These are phyloP conservation scores for Chlorocebus sabaeus DNA, from an alignment of 2,113 vertebrate genomes.

Conservation along the genomic window DNA sequence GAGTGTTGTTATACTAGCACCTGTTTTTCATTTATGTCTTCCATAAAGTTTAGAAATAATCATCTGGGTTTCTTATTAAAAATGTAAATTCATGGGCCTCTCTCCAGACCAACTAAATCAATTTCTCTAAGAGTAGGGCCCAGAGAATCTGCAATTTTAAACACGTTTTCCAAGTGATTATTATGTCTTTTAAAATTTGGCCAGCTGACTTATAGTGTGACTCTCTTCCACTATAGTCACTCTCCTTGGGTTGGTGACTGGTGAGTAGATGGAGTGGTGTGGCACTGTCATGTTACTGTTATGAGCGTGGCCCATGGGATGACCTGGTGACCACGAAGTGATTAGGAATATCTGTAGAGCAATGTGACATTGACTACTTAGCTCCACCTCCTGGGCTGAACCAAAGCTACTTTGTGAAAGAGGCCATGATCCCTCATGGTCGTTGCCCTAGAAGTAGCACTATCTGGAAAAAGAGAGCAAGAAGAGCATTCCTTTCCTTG, in stretches of 20 bases:
- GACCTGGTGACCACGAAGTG: not conserved
- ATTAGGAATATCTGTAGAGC: not conserved
- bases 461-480: not conserved
- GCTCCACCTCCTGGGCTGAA: not conserved
- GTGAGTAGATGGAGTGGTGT: not conserved
- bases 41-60: slow-evolving; percentile 16
- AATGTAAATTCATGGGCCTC: not conserved
- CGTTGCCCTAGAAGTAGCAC: not conserved
- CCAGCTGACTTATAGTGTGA: not conserved
- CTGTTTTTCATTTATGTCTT: slow-evolving; percentile 36
- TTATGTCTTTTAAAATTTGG: not conserved
- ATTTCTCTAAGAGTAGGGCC: not conserved
- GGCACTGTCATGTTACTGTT: not conserved
- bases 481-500: not conserved
- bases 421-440: not conserved
- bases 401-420: not conserved
- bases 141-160: not conserved
- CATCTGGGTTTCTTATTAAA: not conserved
- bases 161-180: not conserved
- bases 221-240: not conserved
- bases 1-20: not conserved
- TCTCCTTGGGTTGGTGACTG: not conserved
- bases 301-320: not conserved
- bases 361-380: not conserved
- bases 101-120: not conserved